phyloP scores from a whole-genome alignment of 2,113 vertebrate genomes.

The Hyperoodon ampullatus region DNA sequence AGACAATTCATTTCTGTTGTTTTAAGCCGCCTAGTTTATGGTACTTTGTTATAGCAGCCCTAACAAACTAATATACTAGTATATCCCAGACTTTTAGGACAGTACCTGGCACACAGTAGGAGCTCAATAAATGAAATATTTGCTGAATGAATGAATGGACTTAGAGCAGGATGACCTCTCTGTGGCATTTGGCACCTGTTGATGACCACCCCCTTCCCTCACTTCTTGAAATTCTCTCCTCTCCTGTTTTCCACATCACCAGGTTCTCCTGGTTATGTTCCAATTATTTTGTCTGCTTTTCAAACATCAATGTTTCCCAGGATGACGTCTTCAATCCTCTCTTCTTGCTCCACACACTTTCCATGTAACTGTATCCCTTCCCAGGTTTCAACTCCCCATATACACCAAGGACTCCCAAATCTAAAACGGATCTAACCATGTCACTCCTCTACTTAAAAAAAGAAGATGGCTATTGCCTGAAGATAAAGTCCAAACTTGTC shows the following conservation, averaged over 20 bases:
- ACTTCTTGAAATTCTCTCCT: background rate
- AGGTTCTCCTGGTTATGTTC: background rate
- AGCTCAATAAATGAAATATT: background rate
- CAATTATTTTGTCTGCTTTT: constrained; percentile 20
- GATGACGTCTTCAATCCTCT: background rate
- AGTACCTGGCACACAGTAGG: background rate
- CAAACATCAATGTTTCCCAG: background rate
- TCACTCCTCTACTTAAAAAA: background rate
- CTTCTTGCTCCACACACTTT: background rate
- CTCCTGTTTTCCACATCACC: background rate
- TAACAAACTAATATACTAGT: background rate
- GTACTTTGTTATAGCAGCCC: background rate
- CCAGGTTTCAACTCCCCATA: background rate
- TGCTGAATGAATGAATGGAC: background rate
- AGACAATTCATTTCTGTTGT: too few relatives aligned
- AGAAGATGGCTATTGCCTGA: background rate
- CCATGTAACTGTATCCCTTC: background rate
- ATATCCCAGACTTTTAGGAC: background rate
- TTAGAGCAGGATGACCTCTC: background rate
- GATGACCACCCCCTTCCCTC: background rate
- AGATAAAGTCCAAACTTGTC: background rate
- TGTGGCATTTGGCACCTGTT: background rate
- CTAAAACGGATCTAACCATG: background rate
- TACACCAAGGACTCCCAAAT: constrained; percentile 17
- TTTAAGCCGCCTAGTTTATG: background rate